Conservation (phyloP, 2,113 vertebrate species). For the Blennius ocellaris region DNA sequence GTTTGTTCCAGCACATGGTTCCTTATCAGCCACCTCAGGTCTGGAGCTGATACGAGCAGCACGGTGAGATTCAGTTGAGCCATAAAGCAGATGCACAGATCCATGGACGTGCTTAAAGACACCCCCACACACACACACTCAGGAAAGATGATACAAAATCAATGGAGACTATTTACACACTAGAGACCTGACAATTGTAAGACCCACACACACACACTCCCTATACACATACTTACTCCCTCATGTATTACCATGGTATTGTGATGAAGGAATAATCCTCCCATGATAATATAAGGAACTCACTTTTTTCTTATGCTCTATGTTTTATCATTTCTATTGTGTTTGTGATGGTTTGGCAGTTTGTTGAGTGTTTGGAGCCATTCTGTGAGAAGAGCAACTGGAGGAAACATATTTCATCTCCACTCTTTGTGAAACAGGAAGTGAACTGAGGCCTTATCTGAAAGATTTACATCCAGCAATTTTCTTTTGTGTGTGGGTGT, state of each 20-base stretch:
- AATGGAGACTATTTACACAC: slow-evolving; percentile 2
- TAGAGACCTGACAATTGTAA: neutral
- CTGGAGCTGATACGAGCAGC: slow-evolving; percentile 46
- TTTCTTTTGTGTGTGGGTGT: neutral
- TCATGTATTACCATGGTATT: no score
- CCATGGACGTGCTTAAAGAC: slow-evolving; percentile 13
- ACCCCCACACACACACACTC: slow-evolving; percentile 10
- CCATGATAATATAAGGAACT: neutral
- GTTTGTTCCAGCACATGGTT: slow-evolving; percentile 38
- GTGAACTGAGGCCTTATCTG: slow-evolving; percentile 60
- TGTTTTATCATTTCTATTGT: neutral
- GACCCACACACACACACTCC: no score
- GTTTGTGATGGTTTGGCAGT: neutral
- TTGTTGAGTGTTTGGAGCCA: neutral
- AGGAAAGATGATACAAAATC: neutral
- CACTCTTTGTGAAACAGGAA: slow-evolving; percentile 65
- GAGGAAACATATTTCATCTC: slow-evolving; percentile 52
- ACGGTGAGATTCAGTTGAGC: slow-evolving; percentile 22
- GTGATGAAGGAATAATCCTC: neutral
- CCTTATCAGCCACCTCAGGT: slow-evolving; percentile 59
- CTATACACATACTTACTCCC: no score
- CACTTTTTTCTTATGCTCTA: neutral
- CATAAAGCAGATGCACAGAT: slow-evolving; percentile 25
- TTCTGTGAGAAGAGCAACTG: slow-evolving; percentile 17
- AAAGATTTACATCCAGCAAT: slow-evolving; percentile 57